Evolutionary conservation across 2,113 vertebrate species (phyloP).

Genomic region (Eptesicus fuscus): DNA sequence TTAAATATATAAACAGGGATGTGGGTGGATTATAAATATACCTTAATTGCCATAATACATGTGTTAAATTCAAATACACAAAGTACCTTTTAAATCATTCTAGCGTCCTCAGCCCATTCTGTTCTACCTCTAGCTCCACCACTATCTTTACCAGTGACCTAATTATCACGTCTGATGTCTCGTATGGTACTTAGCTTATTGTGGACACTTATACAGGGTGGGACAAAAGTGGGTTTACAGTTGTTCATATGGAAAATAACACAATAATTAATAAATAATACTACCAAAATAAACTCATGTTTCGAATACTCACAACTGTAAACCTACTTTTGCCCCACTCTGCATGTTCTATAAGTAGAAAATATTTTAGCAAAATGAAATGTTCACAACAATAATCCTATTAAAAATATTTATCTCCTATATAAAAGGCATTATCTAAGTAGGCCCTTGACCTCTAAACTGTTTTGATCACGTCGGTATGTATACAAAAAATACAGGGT

Average conservation of each 20-base stretch:
- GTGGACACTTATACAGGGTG: neutral
- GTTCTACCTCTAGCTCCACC: neutral
- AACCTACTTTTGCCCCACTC: neutral
- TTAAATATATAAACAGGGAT: slow-evolving; percentile 21
- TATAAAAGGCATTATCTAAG: neutral
- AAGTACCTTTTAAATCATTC: slow-evolving; percentile 19
- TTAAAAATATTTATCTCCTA: neutral
- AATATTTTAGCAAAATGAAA: slow-evolving; percentile 27
- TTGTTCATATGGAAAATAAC: neutral
- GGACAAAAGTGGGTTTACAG: neutral
- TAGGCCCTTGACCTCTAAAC: neutral
- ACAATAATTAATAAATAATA: neutral
- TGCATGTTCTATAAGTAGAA: neutral
- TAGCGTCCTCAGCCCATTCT: neutral
- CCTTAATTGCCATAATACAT: neutral
- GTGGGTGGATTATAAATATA: neutral
- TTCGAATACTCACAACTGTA: neutral
- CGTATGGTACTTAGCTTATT: neutral
- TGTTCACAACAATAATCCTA: neutral
- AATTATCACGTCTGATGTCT: neutral
- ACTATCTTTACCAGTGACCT: neutral
- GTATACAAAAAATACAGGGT: neutral
- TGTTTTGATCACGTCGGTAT: neutral
- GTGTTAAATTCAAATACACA: neutral
- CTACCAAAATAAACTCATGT: neutral